Evolutionary conservation across 2,113 vertebrate genomes (phyloP).

Genomic region (Tetraodon nigroviridis): DNA sequence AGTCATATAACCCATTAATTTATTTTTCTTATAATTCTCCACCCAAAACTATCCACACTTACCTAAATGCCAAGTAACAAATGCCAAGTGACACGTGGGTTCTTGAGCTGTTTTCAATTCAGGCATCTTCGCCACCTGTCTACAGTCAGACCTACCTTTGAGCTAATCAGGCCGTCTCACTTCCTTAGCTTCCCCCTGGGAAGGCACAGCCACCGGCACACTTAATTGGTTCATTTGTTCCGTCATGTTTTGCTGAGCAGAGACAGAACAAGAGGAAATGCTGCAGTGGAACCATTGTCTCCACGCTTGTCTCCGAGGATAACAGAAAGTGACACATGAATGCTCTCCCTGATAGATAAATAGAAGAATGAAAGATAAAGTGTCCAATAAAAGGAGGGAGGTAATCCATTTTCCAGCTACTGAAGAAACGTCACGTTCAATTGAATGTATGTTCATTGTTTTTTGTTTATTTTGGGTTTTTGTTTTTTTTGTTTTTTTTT

Average conservation of each 20-base stretch:
- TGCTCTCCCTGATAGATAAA: conserved; percentile 64
- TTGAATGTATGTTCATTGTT: conserved; percentile 36
- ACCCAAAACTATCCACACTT: conserved; percentile 39
- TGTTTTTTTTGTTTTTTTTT: neutral
- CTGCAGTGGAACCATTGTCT: conserved; percentile 65
- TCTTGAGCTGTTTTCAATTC: conserved; percentile 37
- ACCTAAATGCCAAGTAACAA: conserved; percentile 31
- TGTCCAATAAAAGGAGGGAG: conserved; percentile 60
- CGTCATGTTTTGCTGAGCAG: conserved; percentile 75
- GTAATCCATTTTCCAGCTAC: conserved; percentile 36
- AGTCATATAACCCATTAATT: no score
- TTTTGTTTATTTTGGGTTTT: no score
- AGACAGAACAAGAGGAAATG: conserved; percentile 68
- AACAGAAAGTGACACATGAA: conserved; percentile 68
- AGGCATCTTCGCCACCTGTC: conserved; percentile 47
- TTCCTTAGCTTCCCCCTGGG: conserved; percentile 59
- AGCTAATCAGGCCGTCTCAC: conserved; percentile 72
- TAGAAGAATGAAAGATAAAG: conserved; percentile 64
- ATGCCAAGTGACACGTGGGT: conserved; percentile 20
- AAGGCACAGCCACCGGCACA: conserved; percentile 63
- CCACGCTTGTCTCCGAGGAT: conserved; percentile 62
- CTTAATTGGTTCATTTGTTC: conserved; percentile 81
- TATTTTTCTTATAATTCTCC: neutral
- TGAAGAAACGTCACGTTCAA: conserved; percentile 38
- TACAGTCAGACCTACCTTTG: conserved; percentile 67